phyloP scores from a whole-genome alignment of 2,888 invertebrate species.

The Ametastegia equiseti region DNA sequence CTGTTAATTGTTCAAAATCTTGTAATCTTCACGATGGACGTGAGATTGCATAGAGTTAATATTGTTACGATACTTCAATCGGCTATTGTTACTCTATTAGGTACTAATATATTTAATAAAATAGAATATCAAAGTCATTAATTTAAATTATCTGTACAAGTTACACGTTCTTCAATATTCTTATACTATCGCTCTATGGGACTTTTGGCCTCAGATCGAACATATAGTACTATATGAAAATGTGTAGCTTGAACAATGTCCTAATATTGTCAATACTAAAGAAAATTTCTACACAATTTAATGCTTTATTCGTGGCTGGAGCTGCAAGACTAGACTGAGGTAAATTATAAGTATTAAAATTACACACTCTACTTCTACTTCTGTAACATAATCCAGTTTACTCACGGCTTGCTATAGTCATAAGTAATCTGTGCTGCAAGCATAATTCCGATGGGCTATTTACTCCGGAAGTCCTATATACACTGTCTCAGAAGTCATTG shows the following conservation, averaged over 20 bases:
- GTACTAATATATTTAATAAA: constrained; percentile 13
- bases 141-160: constrained; percentile 11
- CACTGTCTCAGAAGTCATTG: too few relatives aligned
- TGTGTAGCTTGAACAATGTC: constrained; percentile 44
- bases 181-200: not conserved
- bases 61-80: constrained; percentile 51
- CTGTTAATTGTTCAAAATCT: constrained; percentile 62
- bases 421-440: too few relatives aligned
- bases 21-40: constrained; percentile 62
- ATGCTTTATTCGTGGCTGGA: constrained; percentile 62
- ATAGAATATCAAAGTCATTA: constrained; percentile 32
- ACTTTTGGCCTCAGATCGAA: not conserved
- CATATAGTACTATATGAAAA: constrained; percentile 42
- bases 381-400: too few relatives aligned
- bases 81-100: constrained; percentile 50
- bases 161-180: constrained; percentile 30
- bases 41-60: constrained; percentile 53
- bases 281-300: constrained; percentile 61
- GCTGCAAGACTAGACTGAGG: constrained; percentile 61
- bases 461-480: too few relatives aligned
- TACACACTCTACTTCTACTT: not conserved
- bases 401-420: too few relatives aligned
- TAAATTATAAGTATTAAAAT: constrained; percentile 44
- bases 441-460: too few relatives aligned
- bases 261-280: constrained; percentile 56